Conservation (phyloP, 2,888 invertebrate genomes). For the Tinea trinotella region DNA sequence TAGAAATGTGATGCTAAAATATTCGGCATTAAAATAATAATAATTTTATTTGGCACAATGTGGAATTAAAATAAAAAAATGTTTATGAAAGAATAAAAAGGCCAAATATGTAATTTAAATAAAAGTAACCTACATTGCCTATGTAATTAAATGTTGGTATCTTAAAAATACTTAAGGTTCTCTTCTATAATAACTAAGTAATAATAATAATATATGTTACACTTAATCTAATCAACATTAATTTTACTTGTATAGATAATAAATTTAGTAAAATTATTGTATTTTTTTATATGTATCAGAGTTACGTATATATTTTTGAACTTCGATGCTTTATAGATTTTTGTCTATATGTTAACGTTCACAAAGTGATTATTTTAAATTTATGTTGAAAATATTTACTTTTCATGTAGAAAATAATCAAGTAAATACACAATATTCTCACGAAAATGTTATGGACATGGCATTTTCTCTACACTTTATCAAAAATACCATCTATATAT, state of each 20-base stretch:
- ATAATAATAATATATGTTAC: constrained; percentile 45
- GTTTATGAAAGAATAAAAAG: not conserved
- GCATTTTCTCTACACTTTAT: constrained; percentile 32
- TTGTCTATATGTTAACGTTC: not conserved
- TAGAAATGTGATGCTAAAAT: too few species aligned
- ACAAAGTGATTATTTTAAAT: not conserved
- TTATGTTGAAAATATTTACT: not conserved
- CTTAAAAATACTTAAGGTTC: constrained; percentile 64
- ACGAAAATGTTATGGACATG: constrained; percentile 40
- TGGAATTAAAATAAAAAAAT: constrained; percentile 39
- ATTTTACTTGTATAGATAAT: constrained; percentile 56
- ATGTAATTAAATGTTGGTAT: constrained; percentile 18
- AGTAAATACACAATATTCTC: not conserved
- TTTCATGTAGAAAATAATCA: not conserved
- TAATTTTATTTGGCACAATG: constrained; percentile 54
- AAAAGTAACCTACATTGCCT: not conserved
- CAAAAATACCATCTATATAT: constrained; percentile 35
- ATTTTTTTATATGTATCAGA: constrained; percentile 68
- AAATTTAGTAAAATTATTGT: constrained; percentile 70
- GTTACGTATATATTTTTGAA: constrained; percentile 74
- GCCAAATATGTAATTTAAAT: not conserved
- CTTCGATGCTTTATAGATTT: constrained; percentile 27
- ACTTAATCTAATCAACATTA: constrained; percentile 66
- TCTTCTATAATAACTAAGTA: constrained; percentile 49
- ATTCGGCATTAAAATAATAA: not conserved